Base-by-base conservation (phyloP, 1,140 invertebrate species). In the Orius insidiosus region DNA sequence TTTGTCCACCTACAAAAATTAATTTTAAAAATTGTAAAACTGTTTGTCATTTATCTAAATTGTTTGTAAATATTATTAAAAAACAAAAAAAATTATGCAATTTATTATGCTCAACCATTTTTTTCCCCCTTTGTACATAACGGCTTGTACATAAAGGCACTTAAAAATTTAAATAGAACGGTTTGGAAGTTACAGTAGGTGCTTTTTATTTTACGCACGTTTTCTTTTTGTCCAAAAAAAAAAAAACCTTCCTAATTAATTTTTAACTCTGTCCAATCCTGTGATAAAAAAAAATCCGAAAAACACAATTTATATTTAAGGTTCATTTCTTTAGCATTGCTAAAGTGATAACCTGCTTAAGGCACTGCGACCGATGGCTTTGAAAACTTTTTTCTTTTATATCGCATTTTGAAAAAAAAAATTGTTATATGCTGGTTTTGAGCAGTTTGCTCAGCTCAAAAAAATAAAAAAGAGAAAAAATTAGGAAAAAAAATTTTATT, bases 341-440 rank as follows among this genome's bases (percentile, higher is more conserved):
- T 24, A 7, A 24, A 24, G 24, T 24, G 7, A 24, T 24, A 24
- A 24, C 24, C 19, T 43, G 41, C 41, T 43, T 43, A 43, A 43
- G 41, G 41, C 41, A 43, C 18, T 30, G 41, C 41, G 24, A 24
- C 24, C 24, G 24, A 24, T 24, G 24, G 24, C 24, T 24, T 24
- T 24, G 24, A 24, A 24, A 24, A 3, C 7, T 24, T 24, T 24
- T 24, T 24, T 24, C 24, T 43, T 30, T 43, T 11, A 43, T 43
- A 30, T 30, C 11, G 41, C 41, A 43, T 43, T 43, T 43, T 43
- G 35, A 36, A 36, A 36, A n/a, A 36, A 33, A 36, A 31, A 4
- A 24, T 40, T 40, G 41, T 43, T 43, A 43, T 43, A 43, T 31
- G 41, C 41, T 43, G 41, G 41, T 43, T 43, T 43, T 43, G 41